Percentiles rank a stretch among this genome's conserved stretches.
Evolutionary conservation across 2,888 invertebrate species (phyloP).

Genomic region (Temnothorax unifasciatus): DNA sequence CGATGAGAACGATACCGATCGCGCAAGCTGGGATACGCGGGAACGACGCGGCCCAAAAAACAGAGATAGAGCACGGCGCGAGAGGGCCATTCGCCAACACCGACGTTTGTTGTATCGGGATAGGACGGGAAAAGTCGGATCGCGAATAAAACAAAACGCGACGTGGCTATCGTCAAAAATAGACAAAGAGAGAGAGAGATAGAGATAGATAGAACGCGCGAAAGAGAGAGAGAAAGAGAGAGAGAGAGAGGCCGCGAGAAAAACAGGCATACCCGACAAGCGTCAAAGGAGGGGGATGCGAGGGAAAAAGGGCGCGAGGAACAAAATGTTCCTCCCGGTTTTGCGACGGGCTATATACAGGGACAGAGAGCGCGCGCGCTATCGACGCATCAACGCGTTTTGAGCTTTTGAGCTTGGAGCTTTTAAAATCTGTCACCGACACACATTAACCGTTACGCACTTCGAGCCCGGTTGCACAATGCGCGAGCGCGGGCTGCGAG

Average conservation of each 20-base stretch:
- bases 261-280: slow-evolving; percentile 24
- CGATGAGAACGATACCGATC: slow-evolving; percentile 69
- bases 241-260: slow-evolving; percentile 22
- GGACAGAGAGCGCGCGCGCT: slow-evolving; percentile 29
- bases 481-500: slow-evolving; percentile 52
- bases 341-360: slow-evolving; percentile 25
- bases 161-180: slow-evolving; percentile 50
- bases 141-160: slow-evolving; percentile 49
- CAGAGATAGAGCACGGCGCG: slow-evolving; percentile 72
- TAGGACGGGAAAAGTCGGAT: slow-evolving; percentile 55
- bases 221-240: not conserved
- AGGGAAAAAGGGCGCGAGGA: slow-evolving; percentile 11
- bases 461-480: slow-evolving; percentile 47
- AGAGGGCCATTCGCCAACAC: slow-evolving; percentile 65
- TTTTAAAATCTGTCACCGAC: slow-evolving; percentile 69
- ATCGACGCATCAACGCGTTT: slow-evolving; percentile 62
- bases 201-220: not conserved
- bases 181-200: not conserved
- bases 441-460: slow-evolving; percentile 67
- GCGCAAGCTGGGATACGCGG: slow-evolving; percentile 46
- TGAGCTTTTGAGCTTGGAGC: slow-evolving; percentile 62
- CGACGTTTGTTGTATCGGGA: slow-evolving; percentile 62
- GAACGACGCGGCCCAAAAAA: slow-evolving; percentile 65
- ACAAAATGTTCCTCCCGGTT: slow-evolving; percentile 58
- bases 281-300: slow-evolving; percentile 27